phyloP scores from a whole-genome alignment of 2,888 invertebrate species.

The Nycteola revayana region DNA sequence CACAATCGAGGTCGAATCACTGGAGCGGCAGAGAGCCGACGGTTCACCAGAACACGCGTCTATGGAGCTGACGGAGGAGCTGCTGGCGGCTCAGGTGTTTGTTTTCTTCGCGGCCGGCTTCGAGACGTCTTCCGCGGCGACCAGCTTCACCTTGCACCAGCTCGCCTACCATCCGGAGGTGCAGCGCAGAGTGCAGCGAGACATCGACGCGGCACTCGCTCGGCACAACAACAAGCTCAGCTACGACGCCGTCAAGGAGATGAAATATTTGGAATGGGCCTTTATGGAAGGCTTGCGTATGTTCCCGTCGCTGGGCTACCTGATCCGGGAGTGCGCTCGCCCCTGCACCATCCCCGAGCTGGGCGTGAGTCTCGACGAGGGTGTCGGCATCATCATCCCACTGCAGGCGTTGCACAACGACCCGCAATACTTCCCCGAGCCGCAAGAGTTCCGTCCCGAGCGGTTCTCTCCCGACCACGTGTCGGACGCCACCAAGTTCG shows the following conservation, averaged over 20 bases:
- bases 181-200: slow-evolving; percentile 47
- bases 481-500: slow-evolving; percentile 38
- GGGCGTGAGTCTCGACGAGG: slow-evolving; percentile 45
- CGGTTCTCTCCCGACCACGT: slow-evolving; percentile 46
- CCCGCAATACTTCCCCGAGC: slow-evolving; percentile 49
- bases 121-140: slow-evolving; percentile 58
- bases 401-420: slow-evolving; percentile 50
- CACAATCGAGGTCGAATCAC: slow-evolving; percentile 44
- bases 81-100: slow-evolving; percentile 55
- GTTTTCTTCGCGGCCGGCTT: slow-evolving; percentile 59
- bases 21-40: slow-evolving; percentile 43
- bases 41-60: slow-evolving; percentile 39
- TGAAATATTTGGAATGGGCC: slow-evolving; percentile 51
- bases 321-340: slow-evolving; percentile 43
- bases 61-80: slow-evolving; percentile 43
- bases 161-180: slow-evolving; percentile 48
- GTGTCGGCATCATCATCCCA: slow-evolving; percentile 41
- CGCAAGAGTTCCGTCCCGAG: slow-evolving; percentile 51
- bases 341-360: slow-evolving; percentile 51
- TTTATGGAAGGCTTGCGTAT: slow-evolving; percentile 56
- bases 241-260: slow-evolving; percentile 54
- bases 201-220: slow-evolving; percentile 46
- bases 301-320: slow-evolving; percentile 57
- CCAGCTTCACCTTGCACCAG: slow-evolving; percentile 56
- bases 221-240: slow-evolving; percentile 42